Evolutionary conservation across 2,113 vertebrate species (phyloP), one percentile per base, ranked within the genome.

Genomic region (Leptobrachium ailaonicum): DNA sequence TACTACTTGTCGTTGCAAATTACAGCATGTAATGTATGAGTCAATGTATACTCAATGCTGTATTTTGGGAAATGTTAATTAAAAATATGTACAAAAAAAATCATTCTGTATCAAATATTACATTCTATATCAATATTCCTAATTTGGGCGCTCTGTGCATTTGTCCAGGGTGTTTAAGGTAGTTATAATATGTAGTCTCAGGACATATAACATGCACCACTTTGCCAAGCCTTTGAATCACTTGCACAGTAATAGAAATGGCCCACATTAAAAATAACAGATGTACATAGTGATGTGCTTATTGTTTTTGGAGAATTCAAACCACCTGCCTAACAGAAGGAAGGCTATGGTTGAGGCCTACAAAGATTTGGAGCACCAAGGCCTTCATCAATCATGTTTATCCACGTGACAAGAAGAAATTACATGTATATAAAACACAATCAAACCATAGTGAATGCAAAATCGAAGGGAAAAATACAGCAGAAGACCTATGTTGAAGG

Each of bases 361-460:
- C 41, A 79, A 54, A 13, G n/a, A 79, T 72, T 42, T 40, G 41
- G 12, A 44, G 9, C 54, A 66, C 56, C 50, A 67, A n/a, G 71
- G n/a, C 5, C 54, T 54, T 74, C 78, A 80, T 80, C 64, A 80
- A 80, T 80, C 78, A 74, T 60, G 41, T 80, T 67, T 67, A 73
- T 80, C 63, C 47, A 67, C 71, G 10, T 60, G 78, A 56, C 71
- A 73, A 20, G n/a, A 79, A 73, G 62, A 80, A 80, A 73, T 58
- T 80, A 73, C 71, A 73, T 80, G 63, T 67, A 80, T 73, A 58
- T 20, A 47, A 42, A 70, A 70, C 54, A 80, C 71, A 74, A 80
- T 74, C 71, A 50, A 74, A 41, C 53, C 50, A 60, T 50, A 67
- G 20, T 45, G 41, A 79, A n/a, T 47, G 60, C 6, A 41, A 41